Conservation (phyloP, 64 coral and sea anemone genomes). For the Catalaphyllia jardinei region DNA sequence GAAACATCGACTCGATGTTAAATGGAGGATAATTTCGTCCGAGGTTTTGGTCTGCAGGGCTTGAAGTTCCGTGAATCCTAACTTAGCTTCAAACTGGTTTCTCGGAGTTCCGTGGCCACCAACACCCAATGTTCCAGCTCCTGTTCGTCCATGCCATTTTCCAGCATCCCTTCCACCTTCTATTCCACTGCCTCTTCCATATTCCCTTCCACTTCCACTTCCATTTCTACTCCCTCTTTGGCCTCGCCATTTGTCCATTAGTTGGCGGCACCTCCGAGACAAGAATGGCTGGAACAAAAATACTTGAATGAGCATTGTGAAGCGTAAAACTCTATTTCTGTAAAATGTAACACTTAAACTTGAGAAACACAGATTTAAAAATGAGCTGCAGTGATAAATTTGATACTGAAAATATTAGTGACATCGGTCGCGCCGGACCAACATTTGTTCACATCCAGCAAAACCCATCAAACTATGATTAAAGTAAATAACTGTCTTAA, state of each 20-base stretch:
- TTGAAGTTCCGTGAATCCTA: constrained; percentile 5
- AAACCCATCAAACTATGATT: background rate
- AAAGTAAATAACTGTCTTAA: too few species aligned
- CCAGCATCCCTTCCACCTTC: background rate
- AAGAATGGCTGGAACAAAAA: too few species aligned
- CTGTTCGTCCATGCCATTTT: background rate
- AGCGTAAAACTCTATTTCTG: too few species aligned
- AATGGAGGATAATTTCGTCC: background rate
- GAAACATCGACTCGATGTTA: constrained; percentile 16
- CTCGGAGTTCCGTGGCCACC: background rate
- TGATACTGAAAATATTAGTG: too few species aligned
- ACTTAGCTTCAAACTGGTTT: background rate
- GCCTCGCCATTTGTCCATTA: background rate
- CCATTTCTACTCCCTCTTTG: background rate
- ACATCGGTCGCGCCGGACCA: background rate
- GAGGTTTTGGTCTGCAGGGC: background rate
- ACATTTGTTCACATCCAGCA: background rate
- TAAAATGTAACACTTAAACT: too few species aligned
- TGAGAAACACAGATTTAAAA: too few species aligned
- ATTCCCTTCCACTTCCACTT: too few species aligned
- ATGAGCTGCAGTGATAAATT: too few species aligned
- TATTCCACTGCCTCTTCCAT: too few species aligned
- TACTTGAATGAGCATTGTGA: too few species aligned
- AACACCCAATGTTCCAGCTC: background rate
- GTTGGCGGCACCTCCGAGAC: background rate